These are phyloP conservation scores for Dreissena polymorpha DNA, from an alignment of 1,140 invertebrate genomes.

Conservation along the genomic window DNA sequence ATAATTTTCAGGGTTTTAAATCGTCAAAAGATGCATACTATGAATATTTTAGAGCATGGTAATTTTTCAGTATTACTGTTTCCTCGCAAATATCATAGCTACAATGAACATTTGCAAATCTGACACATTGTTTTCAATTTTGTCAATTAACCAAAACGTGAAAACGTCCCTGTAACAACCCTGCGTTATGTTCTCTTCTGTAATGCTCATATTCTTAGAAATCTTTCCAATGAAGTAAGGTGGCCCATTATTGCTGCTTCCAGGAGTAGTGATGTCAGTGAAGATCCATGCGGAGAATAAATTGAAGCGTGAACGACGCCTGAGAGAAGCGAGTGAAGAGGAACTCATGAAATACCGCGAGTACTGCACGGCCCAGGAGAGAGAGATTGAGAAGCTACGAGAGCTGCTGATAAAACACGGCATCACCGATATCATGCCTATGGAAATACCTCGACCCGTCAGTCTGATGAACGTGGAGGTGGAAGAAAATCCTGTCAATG, in stretches of 20 bases:
- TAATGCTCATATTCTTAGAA: too few species aligned
- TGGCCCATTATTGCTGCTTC: slow-evolving; percentile 25
- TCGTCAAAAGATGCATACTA: too few species aligned
- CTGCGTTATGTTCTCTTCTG: too few species aligned
- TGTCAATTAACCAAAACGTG: too few species aligned
- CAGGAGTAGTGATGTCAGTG: slow-evolving; percentile 78
- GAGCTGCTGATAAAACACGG: slow-evolving; percentile 70
- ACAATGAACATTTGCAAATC: too few species aligned
- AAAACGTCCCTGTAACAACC: too few species aligned
- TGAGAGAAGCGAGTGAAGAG: slow-evolving; percentile 73
- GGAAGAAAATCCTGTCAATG: slow-evolving; percentile 60
- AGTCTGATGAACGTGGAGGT: slow-evolving; percentile 62
- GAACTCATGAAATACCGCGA: slow-evolving; percentile 76
- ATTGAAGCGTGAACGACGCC: slow-evolving; percentile 67
- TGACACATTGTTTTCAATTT: too few species aligned
- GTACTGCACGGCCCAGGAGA: slow-evolving; percentile 72
- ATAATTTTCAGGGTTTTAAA: too few species aligned
- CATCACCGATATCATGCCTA: slow-evolving; percentile 62
- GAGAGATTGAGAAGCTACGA: slow-evolving; percentile 70
- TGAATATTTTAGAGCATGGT: too few species aligned
- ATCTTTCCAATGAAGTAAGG: too few species aligned
- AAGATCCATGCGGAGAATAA: slow-evolving; percentile 76
- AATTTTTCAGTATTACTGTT: too few species aligned
- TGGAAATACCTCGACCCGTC: slow-evolving; percentile 54
- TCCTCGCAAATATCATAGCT: too few species aligned